These are phyloP conservation scores for Empis livida DNA, from an alignment of 2,888 invertebrate genomes.

Conservation along the genomic window DNA sequence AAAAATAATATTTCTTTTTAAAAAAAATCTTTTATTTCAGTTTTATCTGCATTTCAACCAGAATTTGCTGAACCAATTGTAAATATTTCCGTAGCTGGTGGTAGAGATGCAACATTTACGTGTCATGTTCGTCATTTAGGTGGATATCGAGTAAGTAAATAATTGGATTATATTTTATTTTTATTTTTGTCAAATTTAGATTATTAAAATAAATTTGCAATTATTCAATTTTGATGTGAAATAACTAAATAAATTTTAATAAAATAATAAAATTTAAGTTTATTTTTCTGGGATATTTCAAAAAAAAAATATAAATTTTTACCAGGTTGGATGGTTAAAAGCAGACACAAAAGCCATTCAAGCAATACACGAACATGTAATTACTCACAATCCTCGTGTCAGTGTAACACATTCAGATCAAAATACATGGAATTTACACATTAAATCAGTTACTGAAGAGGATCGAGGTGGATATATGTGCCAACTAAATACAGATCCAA, in stretches of 20 bases:
- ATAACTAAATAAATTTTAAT: background rate
- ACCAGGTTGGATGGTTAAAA: slow-evolving; percentile 92
- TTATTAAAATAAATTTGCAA: slow-evolving; percentile 4
- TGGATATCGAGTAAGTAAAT: slow-evolving; percentile 67
- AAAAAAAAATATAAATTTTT: slow-evolving; percentile 20
- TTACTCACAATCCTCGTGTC: slow-evolving; percentile 80
- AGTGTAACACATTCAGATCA: slow-evolving; percentile 76
- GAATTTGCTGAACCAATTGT: slow-evolving; percentile 72
- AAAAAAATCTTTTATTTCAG: slow-evolving; percentile 36
- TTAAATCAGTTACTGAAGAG: slow-evolving; percentile 73
- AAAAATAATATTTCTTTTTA: background rate
- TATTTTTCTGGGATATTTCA: too few species aligned
- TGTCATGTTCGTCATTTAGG: slow-evolving; percentile 78
- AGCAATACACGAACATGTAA: slow-evolving; percentile 83
- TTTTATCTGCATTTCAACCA: slow-evolving; percentile 59
- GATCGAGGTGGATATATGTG: slow-evolving; percentile 89
- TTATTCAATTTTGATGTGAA: slow-evolving; percentile 5
- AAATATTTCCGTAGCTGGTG: slow-evolving; percentile 73
- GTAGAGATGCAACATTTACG: slow-evolving; percentile 76
- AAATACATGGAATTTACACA: slow-evolving; percentile 80
- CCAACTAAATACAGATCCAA: slow-evolving; percentile 88
- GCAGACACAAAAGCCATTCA: slow-evolving; percentile 87
- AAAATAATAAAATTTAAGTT: too few species aligned
- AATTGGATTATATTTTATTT: background rate
- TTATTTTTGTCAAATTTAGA: background rate